Conservation (phyloP, 2,113 vertebrate genomes). For the Uropsilus gracilis region DNA sequence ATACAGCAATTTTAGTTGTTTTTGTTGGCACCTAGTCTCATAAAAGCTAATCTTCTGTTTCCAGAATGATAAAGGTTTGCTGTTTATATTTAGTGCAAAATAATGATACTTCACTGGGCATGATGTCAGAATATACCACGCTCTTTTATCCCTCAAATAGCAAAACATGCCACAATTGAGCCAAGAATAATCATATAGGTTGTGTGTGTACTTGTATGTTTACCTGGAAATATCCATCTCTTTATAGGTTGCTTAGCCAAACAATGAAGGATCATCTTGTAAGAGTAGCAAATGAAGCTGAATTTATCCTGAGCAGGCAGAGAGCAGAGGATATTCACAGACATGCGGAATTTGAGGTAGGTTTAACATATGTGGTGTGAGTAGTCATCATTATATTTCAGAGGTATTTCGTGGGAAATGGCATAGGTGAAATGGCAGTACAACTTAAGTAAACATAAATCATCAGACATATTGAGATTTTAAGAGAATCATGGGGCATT, state of each 20-base stretch:
- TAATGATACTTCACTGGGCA: not conserved
- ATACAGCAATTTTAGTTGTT: conserved; percentile 4
- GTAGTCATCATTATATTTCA: not conserved
- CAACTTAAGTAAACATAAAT: not conserved
- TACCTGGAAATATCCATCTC: conserved; percentile 67
- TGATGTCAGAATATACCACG: not conserved
- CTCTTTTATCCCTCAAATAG: not conserved
- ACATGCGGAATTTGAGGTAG: conserved; percentile 98
- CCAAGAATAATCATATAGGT: not conserved
- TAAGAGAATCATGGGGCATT: not conserved
- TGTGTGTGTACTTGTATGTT: not conserved
- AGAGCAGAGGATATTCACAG: conserved; percentile 98
- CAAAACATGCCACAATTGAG: not conserved
- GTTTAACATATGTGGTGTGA: conserved; percentile 37
- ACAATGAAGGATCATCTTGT: conserved; percentile 99
- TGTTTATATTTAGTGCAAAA: conserved; percentile 13
- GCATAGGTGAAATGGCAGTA: not conserved
- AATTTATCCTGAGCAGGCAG: conserved; percentile 98
- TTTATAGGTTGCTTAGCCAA: conserved; percentile 94
- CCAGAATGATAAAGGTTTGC: not conserved
- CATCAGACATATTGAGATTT: not conserved
- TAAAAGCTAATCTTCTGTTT: not conserved
- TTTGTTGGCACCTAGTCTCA: not conserved
- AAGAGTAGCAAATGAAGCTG: conserved; percentile 98
- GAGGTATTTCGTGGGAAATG: not conserved